Percentiles rank a stretch among this genome's conserved stretches.
Evolutionary conservation across 2,797 vertebrate species (phyloP).

Genomic region (Anabas testudineus): DNA sequence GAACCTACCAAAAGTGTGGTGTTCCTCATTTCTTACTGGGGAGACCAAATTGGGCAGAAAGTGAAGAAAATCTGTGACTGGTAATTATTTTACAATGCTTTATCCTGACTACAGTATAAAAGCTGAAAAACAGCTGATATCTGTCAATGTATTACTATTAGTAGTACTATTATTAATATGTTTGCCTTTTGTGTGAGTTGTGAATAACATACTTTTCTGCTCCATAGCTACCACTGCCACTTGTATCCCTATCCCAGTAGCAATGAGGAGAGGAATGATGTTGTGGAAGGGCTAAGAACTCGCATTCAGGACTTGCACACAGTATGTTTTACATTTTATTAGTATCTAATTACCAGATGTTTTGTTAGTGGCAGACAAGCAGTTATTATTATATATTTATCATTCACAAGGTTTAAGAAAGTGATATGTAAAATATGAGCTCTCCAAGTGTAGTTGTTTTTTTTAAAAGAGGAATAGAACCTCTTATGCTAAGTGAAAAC

Average conservation of each 20-base stretch:
- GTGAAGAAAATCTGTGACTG: conserved; percentile 99
- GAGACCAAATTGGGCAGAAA: conserved; percentile 98
- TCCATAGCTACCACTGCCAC: conserved; percentile 93
- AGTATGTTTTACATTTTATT: conserved; percentile 79
- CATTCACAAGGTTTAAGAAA: conserved; percentile 7
- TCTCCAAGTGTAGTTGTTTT: neutral
- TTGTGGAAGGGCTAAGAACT: conserved; percentile 90
- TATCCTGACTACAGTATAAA: neutral
- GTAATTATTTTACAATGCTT: conserved; percentile 79
- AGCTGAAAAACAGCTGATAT: neutral
- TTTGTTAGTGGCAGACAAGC: conserved; percentile 19
- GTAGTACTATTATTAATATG: neutral
- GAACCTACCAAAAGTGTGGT: conserved; percentile 91
- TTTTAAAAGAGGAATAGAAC: neutral
- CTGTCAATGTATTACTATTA: neutral
- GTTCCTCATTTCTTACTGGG: conserved; percentile 98
- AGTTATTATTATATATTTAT: conserved; percentile 5
- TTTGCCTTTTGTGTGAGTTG: neutral
- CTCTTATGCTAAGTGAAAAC: too few species aligned
- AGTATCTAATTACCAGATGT: conserved; percentile 1
- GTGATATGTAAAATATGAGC: conserved; percentile 3
- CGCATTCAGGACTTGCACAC: conserved; percentile 95
- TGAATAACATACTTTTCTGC: conserved; percentile 8
- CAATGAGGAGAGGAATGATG: conserved; percentile 89
- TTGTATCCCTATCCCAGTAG: conserved; percentile 94